Percentiles rank a stretch among this genome's conserved stretches.
Evolutionary conservation across 92 coral and sea anemone genomes (phyloP).

Genomic region (Virgularia gustaviana): DNA sequence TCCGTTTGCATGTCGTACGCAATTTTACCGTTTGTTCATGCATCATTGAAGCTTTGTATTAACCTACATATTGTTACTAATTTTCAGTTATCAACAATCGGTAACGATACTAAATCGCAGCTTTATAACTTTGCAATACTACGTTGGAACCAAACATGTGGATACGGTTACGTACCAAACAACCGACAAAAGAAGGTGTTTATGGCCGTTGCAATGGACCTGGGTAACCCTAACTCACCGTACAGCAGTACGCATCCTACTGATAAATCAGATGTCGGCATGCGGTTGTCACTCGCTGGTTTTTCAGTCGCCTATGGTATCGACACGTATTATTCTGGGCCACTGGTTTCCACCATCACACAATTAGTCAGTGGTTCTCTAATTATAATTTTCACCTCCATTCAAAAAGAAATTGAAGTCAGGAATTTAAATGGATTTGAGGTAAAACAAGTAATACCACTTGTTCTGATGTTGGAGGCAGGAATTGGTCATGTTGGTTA

Average conservation of each 20-base stretch:
- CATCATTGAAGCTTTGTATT: no score
- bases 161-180: conserved; percentile 91
- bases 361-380: not conserved
- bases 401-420: conserved; percentile 58
- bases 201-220: conserved; percentile 97
- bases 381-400: conserved; percentile 9
- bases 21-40: no score
- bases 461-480: not conserved
- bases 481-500: not conserved
- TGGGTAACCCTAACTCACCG: conserved; percentile 81
- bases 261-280: conserved; percentile 89
- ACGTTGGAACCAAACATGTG: conserved; percentile 99
- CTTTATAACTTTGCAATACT: conserved; percentile 72
- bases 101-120: conserved; percentile 39
- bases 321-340: conserved; percentile 78
- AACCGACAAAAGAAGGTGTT: conserved; percentile 67
- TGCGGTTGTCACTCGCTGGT: conserved; percentile 82
- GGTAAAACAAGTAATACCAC: conserved; percentile 41
- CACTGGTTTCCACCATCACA: conserved; percentile 61
- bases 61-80: no score
- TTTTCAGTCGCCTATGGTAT: conserved; percentile 73
- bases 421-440: conserved; percentile 72
- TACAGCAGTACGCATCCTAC: conserved; percentile 88
- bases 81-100: conserved; percentile 65
- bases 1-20: no score